phyloP scores from a whole-genome alignment of 2,888 invertebrate species.

The Thera obeliscata region DNA sequence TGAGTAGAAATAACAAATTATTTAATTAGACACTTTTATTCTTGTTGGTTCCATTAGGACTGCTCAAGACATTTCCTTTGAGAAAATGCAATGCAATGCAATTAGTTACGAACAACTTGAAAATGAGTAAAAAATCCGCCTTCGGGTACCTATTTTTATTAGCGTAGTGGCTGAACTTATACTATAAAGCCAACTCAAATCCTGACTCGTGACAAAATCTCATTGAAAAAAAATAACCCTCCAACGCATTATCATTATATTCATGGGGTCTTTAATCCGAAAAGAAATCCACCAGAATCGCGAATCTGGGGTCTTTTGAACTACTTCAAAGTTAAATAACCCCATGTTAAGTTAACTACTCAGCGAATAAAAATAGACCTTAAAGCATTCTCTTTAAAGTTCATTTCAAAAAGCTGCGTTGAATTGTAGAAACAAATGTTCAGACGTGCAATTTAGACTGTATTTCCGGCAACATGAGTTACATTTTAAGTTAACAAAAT shows the following conservation, averaged over 20 bases:
- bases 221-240: conserved; percentile 68
- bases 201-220: conserved; percentile 69
- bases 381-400: conserved; percentile 52
- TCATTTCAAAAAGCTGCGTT: conserved; percentile 46
- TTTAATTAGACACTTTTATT: background rate
- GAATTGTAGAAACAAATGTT: conserved; percentile 77
- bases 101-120: conserved; percentile 3
- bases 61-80: conserved; percentile 13
- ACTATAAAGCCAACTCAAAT: conserved; percentile 43
- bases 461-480: conserved; percentile 83
- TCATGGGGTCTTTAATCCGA: conserved; percentile 82
- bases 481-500: conserved; percentile 84
- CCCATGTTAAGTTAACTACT: conserved; percentile 55
- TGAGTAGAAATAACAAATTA: background rate
- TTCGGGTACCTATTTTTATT: background rate
- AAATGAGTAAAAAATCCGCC: background rate
- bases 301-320: conserved; percentile 81
- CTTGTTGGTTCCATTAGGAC: background rate
- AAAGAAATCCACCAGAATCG: conserved; percentile 83
- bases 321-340: conserved; percentile 83
- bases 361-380: conserved; percentile 51
- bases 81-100: conserved; percentile 16
- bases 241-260: conserved; percentile 81
- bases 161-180: background rate
- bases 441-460: conserved; percentile 82